These are phyloP conservation scores for Peribatodes rhomboidaria DNA, from an alignment of 2,888 invertebrate species.

Conservation along the genomic window DNA sequence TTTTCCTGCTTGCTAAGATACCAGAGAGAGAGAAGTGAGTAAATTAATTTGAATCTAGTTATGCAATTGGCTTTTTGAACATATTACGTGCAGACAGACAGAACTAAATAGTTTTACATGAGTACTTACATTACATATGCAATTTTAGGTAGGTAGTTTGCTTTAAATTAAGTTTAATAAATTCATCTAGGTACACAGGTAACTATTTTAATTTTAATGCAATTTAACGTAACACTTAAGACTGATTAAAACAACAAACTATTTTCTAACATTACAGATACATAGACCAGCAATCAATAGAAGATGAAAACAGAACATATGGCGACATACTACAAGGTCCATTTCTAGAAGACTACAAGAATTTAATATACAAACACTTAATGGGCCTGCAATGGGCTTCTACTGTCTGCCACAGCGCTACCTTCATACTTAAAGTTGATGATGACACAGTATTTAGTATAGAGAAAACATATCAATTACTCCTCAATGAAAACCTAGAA, in stretches of 20 bases:
- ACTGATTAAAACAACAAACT: background rate
- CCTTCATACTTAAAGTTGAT: slow-evolving; percentile 92
- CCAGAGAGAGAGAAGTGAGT: slow-evolving; percentile 80
- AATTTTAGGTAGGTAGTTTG: too few relatives aligned
- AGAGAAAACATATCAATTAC: slow-evolving; percentile 73
- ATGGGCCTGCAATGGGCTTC: slow-evolving; percentile 93
- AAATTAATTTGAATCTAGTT: too few relatives aligned
- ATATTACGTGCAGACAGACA: too few relatives aligned
- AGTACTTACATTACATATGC: too few relatives aligned
- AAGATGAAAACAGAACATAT: slow-evolving; percentile 88
- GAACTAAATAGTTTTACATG: too few relatives aligned
- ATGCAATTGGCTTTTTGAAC: too few relatives aligned
- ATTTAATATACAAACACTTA: slow-evolving; percentile 93
- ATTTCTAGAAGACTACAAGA: slow-evolving; percentile 92
- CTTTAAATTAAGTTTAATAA: too few relatives aligned
- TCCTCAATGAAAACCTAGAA: slow-evolving; percentile 52
- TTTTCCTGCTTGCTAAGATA: slow-evolving; percentile 90
- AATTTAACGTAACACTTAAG: background rate
- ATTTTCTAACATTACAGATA: slow-evolving; percentile 58
- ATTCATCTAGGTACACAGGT: too few relatives aligned
- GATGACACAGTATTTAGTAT: slow-evolving; percentile 93
- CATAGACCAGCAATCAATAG: slow-evolving; percentile 85
- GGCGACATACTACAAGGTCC: slow-evolving; percentile 92
- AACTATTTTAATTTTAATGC: too few relatives aligned
- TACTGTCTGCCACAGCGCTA: slow-evolving; percentile 86